These are phyloP conservation scores for Sebastes iracundus DNA, from an alignment of 2,797 vertebrate species.

Conservation along the genomic window DNA sequence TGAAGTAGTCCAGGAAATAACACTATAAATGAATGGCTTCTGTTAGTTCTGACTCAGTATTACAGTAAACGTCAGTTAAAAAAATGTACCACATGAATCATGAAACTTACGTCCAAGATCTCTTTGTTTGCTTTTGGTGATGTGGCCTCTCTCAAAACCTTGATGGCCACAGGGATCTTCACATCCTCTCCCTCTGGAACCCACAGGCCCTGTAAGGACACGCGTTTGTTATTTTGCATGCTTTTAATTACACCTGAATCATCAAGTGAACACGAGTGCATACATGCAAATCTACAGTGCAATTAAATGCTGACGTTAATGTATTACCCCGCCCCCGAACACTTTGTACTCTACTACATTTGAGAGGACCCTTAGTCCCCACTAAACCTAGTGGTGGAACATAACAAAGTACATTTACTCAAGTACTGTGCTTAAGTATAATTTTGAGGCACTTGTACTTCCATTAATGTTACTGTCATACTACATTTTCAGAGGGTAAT, in stretches of 20 bases:
- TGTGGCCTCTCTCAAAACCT: conserved; percentile 95
- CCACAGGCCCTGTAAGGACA: conserved; percentile 91
- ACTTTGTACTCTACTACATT: neutral
- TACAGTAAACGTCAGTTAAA: neutral
- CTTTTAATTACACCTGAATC: conserved; percentile 18
- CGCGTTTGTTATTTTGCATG: conserved; percentile 13
- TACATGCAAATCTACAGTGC: neutral
- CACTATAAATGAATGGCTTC: conserved; percentile 6
- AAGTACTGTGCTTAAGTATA: neutral
- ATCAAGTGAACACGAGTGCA: conserved; percentile 5
- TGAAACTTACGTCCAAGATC: conserved; percentile 92
- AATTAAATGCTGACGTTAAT: neutral
- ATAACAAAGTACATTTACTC: neutral
- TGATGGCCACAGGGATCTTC: conserved; percentile 99
- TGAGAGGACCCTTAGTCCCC: neutral
- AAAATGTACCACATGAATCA: conserved; percentile 25
- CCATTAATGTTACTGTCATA: neutral
- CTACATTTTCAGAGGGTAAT: neutral
- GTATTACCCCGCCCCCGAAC: neutral
- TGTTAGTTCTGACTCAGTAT: conserved; percentile 20
- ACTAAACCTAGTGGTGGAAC: neutral
- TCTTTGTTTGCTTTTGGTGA: conserved; percentile 99
- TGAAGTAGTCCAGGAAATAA: conserved; percentile 7
- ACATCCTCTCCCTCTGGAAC: conserved; percentile 98
- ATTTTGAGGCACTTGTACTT: neutral